Conservation (phyloP, 1,140 invertebrate species). For the Scaptomyza hsui region DNA sequence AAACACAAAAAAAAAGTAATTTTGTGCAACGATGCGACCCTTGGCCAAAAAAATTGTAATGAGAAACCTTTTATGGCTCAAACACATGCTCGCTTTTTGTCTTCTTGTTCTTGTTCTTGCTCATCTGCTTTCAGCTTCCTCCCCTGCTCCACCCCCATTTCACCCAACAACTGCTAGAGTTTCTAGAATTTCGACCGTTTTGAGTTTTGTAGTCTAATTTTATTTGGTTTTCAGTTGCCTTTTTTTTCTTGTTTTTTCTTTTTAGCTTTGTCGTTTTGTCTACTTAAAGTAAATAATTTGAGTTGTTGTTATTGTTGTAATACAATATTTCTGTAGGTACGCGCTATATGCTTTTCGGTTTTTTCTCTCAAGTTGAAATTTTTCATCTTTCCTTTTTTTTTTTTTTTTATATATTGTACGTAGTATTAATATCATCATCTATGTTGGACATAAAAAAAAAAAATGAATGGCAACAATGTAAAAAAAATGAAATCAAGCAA, state of each 20-base stretch:
- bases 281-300: constrained; percentile 78
- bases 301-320: constrained; percentile 60
- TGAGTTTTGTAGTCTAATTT: constrained; percentile 52
- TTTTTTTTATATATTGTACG: constrained; percentile 20
- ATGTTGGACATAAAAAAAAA: constrained; percentile 14
- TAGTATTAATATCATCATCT: constrained; percentile 16
- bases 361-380: constrained; percentile 21
- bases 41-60: constrained; percentile 76
- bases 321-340: constrained; percentile 56
- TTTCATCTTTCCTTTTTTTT: constrained; percentile 27
- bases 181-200: constrained; percentile 30
- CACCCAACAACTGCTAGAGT: constrained; percentile 13
- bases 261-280: constrained; percentile 53
- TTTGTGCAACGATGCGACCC: constrained; percentile 78
- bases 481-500: constrained; percentile 5
- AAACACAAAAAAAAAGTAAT: constrained; percentile 69
- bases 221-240: constrained; percentile 43
- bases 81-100: constrained; percentile 74
- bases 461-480: constrained; percentile 6
- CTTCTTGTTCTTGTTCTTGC: constrained; percentile 21
- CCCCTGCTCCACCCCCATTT: neutral
- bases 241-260: constrained; percentile 1
- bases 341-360: constrained; percentile 49
- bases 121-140: neutral
- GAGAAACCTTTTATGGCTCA: constrained; percentile 78